Base-by-base conservation (phyloP, 2,888 invertebrate species). In the Schizotus pectinicornis region DNA sequence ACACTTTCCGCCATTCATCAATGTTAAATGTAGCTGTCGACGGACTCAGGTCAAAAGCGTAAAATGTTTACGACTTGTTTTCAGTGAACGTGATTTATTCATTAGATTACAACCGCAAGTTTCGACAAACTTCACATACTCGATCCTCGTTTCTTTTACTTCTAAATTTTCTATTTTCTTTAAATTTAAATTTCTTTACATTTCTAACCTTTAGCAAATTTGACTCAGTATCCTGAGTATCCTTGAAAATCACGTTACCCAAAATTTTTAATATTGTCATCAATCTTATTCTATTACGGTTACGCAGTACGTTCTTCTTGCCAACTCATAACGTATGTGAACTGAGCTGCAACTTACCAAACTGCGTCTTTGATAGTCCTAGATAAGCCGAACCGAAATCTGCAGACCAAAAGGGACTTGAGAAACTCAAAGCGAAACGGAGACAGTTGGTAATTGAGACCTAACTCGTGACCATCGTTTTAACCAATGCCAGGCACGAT, bases 61-160 rank as follows among this genome's bases (percentile, higher is more conserved):
- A 64, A 64, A 64, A 62, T 60, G 57, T 64, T 64, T 64, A 64
- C 60, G 56, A 59, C 54, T 54, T 54, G 59, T 59, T 55, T 55
- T 55, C 54, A 54, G 50, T 50, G 41, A 35, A 57, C 57, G 62
- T 58, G 54, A 63, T 61, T 65, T 65, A 63, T 65, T 63, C 62
- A 63, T 65, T 60, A 65, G 60, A 61, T 58, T 59, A 60, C 48
- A 43, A 49, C 49, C 49, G 31, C 43, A 49, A 55, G 48, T 55
- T 55, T 55, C 55, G 36, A 48, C 42, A 14, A 55, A 55, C 48
- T 48, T 48, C 48, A 54, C 54, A 46, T 46, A 37, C 39, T 46
- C 54, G 39, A 38, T 54, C 46, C 37, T 42, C 33, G 39, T 38
- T 53, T 48, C 35, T 48, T 55, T 48, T 48, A 34, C 35, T 55